These are phyloP conservation scores for Silurus aristotelis DNA, from an alignment of 2,797 vertebrate species.

Conservation along the genomic window DNA sequence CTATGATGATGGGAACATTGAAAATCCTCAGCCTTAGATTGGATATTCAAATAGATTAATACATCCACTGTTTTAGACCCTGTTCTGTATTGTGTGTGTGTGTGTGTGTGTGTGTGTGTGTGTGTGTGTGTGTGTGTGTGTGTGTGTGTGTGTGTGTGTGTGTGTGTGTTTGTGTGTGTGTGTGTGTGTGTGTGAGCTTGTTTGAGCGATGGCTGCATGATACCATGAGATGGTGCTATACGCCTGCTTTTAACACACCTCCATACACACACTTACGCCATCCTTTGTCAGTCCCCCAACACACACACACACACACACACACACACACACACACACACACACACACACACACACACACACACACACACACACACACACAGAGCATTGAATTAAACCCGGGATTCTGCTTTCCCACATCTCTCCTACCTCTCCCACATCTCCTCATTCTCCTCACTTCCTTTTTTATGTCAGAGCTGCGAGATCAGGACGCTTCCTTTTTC, in stretches of 20 bases:
- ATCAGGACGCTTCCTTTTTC: background rate
- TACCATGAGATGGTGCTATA: constrained; percentile 79
- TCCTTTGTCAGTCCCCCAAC: background rate
- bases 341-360: too few relatives aligned
- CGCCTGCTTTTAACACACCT: constrained; percentile 41
- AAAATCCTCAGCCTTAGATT: too few relatives aligned
- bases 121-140: background rate
- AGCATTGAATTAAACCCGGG: background rate
- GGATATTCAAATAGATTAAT: background rate
- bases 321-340: background rate
- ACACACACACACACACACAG: too few relatives aligned
- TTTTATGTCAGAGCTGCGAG: background rate
- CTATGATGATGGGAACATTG: background rate
- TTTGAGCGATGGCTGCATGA: constrained; percentile 58
- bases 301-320: background rate
- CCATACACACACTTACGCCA: background rate
- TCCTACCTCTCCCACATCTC: background rate
- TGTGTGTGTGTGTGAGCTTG: background rate
- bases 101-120: background rate
- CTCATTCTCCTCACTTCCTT: too few relatives aligned
- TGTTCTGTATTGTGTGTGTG: too few relatives aligned
- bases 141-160: background rate
- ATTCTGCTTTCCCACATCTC: background rate
- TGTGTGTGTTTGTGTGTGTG: background rate
- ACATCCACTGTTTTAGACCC: background rate